Base-by-base conservation (phyloP, 2,113 vertebrate species). In the Seriola quinqueradiata region DNA sequence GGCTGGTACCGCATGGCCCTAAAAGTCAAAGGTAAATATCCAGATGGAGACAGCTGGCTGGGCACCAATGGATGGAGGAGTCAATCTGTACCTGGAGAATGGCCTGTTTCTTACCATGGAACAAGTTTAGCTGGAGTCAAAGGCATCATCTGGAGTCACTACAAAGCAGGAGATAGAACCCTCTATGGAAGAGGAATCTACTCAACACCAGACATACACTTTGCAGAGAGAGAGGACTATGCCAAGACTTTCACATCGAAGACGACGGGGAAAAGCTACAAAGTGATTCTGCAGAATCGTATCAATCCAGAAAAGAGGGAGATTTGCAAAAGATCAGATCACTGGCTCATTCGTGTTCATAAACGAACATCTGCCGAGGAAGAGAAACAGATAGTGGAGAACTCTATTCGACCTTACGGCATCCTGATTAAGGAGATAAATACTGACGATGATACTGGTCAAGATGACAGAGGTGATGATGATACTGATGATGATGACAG, bases 31-130 rank as follows among this genome's bases (percentile, higher is more conserved):
- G 83, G 67, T 3, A 77, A 48, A 72, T 81, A 85, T 48, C 68
- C 61, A 28, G 67, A 57, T 9, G 83, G 83, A 67, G 73, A 85
- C 46, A 23, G 67, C 66, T 81, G 83, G 77, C 14, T 81, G 78
- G 78, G 73, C 46, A 1, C 11, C 4, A 0, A 40, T 0, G 46
- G 61, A 9, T 77, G 67, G 72, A 77, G 72, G 42, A 76, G 38
- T 59, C 21, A 48, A 38, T 81, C 78, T 57, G 72, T 38, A 17
- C 25, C 66, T 17, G 77, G 72, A 71, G 83, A 75, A 67, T 79
- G 75, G 83, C 72, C 76, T 16, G 80, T 79, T 38, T 87, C 76
- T n/a, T 83, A 68, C 36, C 81, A 87, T 12, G 81, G 81, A 42
- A 83, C 76, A 12, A 69, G 57, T 48, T 19, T 83, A 52, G 4